Percentiles rank a stretch among this genome's conserved stretches.
Evolutionary conservation across 2,797 vertebrate genomes (phyloP).

Genomic region (Pseudomugil gertrudae): DNA sequence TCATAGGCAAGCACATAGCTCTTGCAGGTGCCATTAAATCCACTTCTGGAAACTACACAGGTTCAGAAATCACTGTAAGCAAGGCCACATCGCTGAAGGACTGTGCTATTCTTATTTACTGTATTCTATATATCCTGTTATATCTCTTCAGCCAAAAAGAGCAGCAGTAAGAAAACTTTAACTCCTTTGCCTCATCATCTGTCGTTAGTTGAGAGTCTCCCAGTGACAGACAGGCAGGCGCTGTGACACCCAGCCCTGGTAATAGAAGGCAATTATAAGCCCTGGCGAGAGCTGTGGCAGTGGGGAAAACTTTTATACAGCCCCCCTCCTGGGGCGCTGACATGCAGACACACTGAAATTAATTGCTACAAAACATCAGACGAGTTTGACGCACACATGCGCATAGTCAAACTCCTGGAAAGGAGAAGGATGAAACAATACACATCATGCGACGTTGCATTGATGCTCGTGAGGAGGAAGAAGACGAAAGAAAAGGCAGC

Average conservation of each 20-base stretch:
- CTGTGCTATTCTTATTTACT: neutral
- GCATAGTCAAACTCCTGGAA: constrained; percentile 78
- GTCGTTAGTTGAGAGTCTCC: constrained; percentile 73
- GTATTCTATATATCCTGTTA: constrained; percentile 36
- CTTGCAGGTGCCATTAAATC: constrained; percentile 18
- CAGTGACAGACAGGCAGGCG: constrained; percentile 77
- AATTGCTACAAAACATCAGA: constrained; percentile 84
- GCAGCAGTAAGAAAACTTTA: constrained; percentile 63
- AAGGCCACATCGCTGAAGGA: constrained; percentile 17
- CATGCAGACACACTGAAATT: constrained; percentile 81
- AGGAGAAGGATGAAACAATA: constrained; percentile 77
- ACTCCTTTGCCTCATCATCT: constrained; percentile 75
- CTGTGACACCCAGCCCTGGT: constrained; percentile 79
- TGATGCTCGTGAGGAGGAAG: constrained; percentile 71
- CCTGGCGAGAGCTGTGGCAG: constrained; percentile 76
- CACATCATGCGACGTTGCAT: constrained; percentile 64
- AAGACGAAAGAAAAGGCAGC: constrained; percentile 66
- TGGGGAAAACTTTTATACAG: constrained; percentile 77
- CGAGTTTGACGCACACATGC: constrained; percentile 72
- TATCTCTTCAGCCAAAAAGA: constrained; percentile 67
- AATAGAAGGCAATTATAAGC: constrained; percentile 83
- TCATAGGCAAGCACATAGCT: constrained; percentile 8
- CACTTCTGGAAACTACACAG: neutral
- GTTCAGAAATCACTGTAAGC: constrained; percentile 9
- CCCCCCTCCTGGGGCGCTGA: constrained; percentile 78